Evolutionary conservation across 37 sponge, comb jelly and placozoan genomes (phyloP).

Genomic region (Beroe forskalii): DNA sequence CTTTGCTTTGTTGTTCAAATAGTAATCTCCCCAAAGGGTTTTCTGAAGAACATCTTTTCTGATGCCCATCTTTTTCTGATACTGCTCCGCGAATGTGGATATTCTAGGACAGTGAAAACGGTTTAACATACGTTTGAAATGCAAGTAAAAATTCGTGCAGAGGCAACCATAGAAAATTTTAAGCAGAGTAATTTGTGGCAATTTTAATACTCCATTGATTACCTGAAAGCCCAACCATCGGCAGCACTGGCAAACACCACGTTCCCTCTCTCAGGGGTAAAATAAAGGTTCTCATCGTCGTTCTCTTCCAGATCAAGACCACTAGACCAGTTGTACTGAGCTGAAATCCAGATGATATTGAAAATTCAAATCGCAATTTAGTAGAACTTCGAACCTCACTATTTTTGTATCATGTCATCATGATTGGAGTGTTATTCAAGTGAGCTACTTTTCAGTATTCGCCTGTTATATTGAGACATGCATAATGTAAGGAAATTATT

Average conservation of each 20-base stretch:
- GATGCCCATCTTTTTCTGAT: conserved; percentile 87
- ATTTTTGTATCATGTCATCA: too few species aligned
- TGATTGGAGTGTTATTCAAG: too few species aligned
- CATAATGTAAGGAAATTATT: too few species aligned
- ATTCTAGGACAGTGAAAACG: conserved; percentile 69
- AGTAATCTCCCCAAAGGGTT: conserved; percentile 99
- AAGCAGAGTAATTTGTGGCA: too few species aligned
- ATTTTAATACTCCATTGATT: not conserved
- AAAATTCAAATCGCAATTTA: too few species aligned
- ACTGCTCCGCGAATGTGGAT: conserved; percentile 79
- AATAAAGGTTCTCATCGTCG: conserved; percentile 88
- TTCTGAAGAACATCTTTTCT: conserved; percentile 73
- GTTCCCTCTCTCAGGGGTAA: conserved; percentile 92
- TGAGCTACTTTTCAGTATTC: too few species aligned
- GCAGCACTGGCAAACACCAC: conserved; percentile 93
- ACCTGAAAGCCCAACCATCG: conserved; percentile 99
- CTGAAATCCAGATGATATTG: not conserved
- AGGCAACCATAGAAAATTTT: not conserved
- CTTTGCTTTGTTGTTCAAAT: conserved; percentile 84
- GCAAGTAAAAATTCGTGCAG: not conserved
- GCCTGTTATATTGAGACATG: too few species aligned
- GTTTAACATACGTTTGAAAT: not conserved
- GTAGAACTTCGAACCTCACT: too few species aligned
- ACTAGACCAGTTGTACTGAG: conserved; percentile 82
- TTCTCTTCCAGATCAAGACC: conserved; percentile 76